Base-by-base conservation (phyloP, 2,113 vertebrate species). In the Epinephelus moara region DNA sequence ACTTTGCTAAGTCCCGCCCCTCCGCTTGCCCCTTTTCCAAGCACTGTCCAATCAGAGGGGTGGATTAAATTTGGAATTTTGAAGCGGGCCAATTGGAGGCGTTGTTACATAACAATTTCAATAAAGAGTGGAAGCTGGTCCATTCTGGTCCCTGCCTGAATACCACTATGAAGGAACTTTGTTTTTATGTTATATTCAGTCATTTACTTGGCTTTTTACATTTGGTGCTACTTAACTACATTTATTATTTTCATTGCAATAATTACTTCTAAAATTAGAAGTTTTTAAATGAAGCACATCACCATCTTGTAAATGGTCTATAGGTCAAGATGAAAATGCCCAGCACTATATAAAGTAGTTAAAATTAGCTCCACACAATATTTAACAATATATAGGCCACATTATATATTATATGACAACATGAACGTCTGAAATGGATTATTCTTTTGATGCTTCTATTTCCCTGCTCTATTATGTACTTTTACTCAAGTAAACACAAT, bases 41-140 rank as follows among this genome's bases (percentile, higher is more conserved):
- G 14, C 4, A 7, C 15, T 9, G 66, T 18, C 95, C 95, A 96
- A 95, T 96, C 91, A 70, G 59, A 53, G 3, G 27, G n/a, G 4
- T 23, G 66, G 63, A 91, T 94, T 81, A 86, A 92, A 93, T 93
- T 91, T 85, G 81, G 90, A 91, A 88, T 93, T 93, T 86, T 70
- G 40, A 88, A 91, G 84, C 90, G 82, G 89, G 78, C 95, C 94
- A 95, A 95, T 92, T 68, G 74, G 77, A 91, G 70, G 18, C 18
- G 70, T 77, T 81, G 90, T 95, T 94, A 92, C 94, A 90, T 93
- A 92, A 94, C 30, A 71, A 55, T 19, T 67, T 81, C 25, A 83
- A 79, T 84, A 74, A 78, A 85, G 88, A 74, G 78, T 61, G 23
- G 82, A 79, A 76, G 80, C 86, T 83, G 85, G 79, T 86, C 75